phyloP scores from a whole-genome alignment of 2,888 invertebrate species.

The Trissolcus brochymenae region DNA sequence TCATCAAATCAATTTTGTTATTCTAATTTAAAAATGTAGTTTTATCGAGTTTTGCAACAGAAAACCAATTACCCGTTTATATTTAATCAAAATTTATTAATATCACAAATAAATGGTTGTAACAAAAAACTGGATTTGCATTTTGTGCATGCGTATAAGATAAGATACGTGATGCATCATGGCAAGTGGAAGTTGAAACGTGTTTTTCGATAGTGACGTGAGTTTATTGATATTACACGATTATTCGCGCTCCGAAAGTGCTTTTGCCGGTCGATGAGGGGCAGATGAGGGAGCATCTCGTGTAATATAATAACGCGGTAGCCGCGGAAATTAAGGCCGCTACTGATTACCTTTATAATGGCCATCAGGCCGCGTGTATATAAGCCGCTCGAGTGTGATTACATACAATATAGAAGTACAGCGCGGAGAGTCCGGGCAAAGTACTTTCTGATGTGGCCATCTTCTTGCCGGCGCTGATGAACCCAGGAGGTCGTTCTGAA shows the following conservation, averaged over 20 bases:
- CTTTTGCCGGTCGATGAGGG: conserved; percentile 22
- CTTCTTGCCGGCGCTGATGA: conserved; percentile 46
- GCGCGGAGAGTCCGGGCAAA: conserved; percentile 51
- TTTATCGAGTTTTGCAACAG: background rate
- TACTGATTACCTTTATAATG: conserved; percentile 59
- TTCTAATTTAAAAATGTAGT: too few species aligned
- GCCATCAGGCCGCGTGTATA: conserved; percentile 56
- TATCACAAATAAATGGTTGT: too few species aligned
- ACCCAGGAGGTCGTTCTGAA: conserved; percentile 54
- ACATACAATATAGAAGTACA: conserved; percentile 54
- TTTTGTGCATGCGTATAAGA: too few species aligned
- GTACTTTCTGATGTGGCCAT: conserved; percentile 54
- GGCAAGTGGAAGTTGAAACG: background rate
- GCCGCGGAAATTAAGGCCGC: conserved; percentile 58
- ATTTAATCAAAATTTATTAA: too few species aligned
- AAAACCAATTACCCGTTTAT: too few species aligned
- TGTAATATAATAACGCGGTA: conserved; percentile 59
- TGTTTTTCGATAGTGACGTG: conserved; percentile 37
- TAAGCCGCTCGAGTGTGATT: conserved; percentile 48
- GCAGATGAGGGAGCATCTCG: conserved; percentile 51
- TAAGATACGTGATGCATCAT: too few species aligned
- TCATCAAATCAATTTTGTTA: too few species aligned
- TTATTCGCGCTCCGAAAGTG: conserved; percentile 53
- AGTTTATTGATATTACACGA: conserved; percentile 55
- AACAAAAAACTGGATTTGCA: too few species aligned